A percentile compares a stretch with the other conserved stretches of the same genome.
These are phyloP conservation scores for Phalanger gymnotis DNA, from an alignment of 2,797 vertebrate genomes.

Conservation along the genomic window DNA sequence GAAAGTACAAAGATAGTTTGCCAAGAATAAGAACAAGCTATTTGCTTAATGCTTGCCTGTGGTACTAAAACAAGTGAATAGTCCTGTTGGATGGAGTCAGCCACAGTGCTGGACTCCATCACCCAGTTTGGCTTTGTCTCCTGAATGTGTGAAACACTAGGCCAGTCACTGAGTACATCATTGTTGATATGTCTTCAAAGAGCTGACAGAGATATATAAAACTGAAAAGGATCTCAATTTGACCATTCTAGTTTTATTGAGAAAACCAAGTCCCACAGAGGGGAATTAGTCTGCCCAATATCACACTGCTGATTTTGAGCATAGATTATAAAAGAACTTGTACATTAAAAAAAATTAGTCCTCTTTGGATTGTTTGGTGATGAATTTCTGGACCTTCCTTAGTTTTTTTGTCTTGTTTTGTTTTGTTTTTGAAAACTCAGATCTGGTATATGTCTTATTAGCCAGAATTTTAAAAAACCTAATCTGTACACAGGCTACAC, in stretches of 20 bases:
- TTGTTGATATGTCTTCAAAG: neutral
- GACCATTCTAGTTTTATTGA: neutral
- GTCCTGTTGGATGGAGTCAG: slow-evolving; percentile 1
- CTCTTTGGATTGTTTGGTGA: neutral
- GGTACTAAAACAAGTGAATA: neutral
- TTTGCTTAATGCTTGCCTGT: neutral
- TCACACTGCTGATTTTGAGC: neutral
- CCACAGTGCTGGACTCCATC: neutral
- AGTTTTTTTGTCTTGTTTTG: slow-evolving; percentile 16
- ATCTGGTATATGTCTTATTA: slow-evolving; percentile 13
- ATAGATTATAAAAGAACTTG: neutral
- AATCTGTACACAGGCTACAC: neutral
- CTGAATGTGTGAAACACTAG: neutral
- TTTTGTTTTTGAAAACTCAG: neutral
- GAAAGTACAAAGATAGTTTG: neutral
- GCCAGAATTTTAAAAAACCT: slow-evolving; percentile 5
- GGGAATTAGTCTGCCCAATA: neutral
- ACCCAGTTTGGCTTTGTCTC: neutral
- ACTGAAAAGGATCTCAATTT: neutral
- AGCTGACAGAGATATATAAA: neutral
- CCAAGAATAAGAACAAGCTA: neutral
- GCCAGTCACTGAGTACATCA: neutral
- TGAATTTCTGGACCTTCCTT: neutral
- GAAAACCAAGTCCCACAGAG: neutral
- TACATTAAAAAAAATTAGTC: neutral